phyloP scores from a whole-genome alignment of 1,140 invertebrate genomes.

The Berghia stephanieae region DNA sequence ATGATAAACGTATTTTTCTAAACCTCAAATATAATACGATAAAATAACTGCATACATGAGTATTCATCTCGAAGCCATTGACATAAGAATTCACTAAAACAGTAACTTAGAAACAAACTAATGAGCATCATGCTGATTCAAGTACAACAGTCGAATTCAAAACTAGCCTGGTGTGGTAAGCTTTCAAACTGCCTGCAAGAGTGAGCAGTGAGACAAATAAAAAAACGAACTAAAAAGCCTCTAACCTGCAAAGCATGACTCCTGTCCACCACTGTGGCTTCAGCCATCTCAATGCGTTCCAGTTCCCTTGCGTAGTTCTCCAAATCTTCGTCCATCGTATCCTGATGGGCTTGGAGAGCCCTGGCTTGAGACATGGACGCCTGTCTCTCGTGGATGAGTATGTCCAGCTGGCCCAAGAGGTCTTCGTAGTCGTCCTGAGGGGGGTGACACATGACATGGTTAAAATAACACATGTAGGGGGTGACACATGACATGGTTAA shows the following conservation, averaged over 20 bases:
- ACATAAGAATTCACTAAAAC: too few species aligned
- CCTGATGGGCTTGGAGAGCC: slow-evolving; percentile 53
- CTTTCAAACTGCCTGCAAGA: too few species aligned
- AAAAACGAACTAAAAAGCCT: slow-evolving; percentile 24
- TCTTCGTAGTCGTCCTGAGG: slow-evolving; percentile 61
- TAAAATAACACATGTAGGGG: too few species aligned
- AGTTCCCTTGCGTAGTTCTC: slow-evolving; percentile 58
- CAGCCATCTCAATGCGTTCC: slow-evolving; percentile 56
- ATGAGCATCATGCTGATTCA: background rate
- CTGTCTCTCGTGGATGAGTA: slow-evolving; percentile 51
- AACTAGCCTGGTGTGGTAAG: background rate
- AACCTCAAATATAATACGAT: too few species aligned
- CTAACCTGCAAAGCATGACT: slow-evolving; percentile 73
- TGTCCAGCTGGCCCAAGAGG: slow-evolving; percentile 56
- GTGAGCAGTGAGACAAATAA: too few species aligned
- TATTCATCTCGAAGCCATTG: too few species aligned
- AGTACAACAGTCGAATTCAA: background rate
- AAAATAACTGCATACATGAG: too few species aligned
- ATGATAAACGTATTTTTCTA: too few species aligned
- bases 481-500: too few species aligned
- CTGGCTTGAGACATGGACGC: slow-evolving; percentile 40
- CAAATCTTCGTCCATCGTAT: slow-evolving; percentile 58
- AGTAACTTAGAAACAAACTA: background rate
- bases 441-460: too few species aligned
- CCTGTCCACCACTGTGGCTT: slow-evolving; percentile 71